phyloP scores from a whole-genome alignment of 2,113 vertebrate species.

The Bettongia penicillata region DNA sequence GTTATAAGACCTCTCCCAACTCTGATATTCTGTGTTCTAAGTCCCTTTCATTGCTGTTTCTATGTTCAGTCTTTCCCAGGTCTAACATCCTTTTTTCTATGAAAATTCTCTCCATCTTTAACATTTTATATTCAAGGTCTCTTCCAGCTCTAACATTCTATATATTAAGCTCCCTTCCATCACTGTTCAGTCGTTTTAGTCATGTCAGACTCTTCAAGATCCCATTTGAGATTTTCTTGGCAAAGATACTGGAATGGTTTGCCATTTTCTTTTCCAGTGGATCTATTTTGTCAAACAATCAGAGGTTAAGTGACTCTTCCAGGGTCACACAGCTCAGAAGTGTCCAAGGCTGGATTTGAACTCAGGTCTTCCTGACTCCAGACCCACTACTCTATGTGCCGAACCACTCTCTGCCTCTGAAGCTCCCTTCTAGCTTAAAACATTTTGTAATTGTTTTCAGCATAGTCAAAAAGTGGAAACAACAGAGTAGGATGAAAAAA shows the following conservation, averaged over 20 bases:
- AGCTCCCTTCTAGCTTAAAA: background rate
- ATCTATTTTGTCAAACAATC: background rate
- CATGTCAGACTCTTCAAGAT: too few relatives aligned
- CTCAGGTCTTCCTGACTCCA: background rate
- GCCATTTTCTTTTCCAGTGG: background rate
- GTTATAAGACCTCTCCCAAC: background rate
- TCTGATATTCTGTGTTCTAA: too few relatives aligned
- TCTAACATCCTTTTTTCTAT: too few relatives aligned
- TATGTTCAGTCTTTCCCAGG: too few relatives aligned
- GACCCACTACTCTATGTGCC: background rate
- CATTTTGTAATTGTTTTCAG: background rate
- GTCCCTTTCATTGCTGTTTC: background rate
- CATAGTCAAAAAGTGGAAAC: background rate
- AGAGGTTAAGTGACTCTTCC: background rate
- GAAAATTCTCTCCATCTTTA: background rate
- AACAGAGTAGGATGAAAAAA: background rate
- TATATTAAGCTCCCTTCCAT: background rate
- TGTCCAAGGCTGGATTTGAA: background rate
- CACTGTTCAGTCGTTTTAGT: too few relatives aligned
- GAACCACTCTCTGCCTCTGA: background rate
- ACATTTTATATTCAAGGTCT: background rate
- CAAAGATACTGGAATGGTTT: background rate
- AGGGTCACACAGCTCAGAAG: background rate
- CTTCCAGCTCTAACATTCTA: background rate
- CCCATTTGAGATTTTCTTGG: too few relatives aligned